Evolutionary conservation across 2,113 vertebrate genomes (phyloP).

Genomic region (Scolopax mira): DNA sequence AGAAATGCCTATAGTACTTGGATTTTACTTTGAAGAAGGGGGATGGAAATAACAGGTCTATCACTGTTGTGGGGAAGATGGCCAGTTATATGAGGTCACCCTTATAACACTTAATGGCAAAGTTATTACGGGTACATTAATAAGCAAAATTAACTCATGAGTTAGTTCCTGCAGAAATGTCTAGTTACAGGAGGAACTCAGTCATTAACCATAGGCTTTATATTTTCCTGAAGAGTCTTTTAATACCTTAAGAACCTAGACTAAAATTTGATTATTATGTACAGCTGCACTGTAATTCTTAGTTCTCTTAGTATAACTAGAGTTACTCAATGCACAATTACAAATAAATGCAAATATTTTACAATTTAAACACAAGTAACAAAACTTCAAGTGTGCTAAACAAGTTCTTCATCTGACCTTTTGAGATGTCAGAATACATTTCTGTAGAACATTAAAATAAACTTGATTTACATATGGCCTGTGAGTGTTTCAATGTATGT

Average conservation of each 20-base stretch:
- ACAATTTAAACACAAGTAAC: background rate
- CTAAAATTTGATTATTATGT: background rate
- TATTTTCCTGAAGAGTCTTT: background rate
- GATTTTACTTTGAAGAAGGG: background rate
- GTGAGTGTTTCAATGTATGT: background rate
- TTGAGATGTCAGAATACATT: background rate
- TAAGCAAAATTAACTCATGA: background rate
- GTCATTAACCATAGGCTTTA: background rate
- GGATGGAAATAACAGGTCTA: background rate
- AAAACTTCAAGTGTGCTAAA: background rate
- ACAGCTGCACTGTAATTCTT: background rate
- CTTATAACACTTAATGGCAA: background rate
- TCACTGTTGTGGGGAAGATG: background rate
- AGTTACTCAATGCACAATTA: background rate
- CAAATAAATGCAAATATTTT: background rate
- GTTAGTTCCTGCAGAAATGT: background rate
- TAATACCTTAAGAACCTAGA: background rate
- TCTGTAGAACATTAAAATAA: background rate
- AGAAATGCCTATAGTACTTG: background rate
- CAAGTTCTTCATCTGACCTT: background rate
- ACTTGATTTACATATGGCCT: background rate
- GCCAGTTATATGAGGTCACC: background rate
- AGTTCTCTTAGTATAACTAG: background rate
- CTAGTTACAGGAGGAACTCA: background rate
- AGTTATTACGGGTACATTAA: background rate